Evolutionary conservation across 2,113 vertebrate genomes (phyloP).

Genomic region (Piliocolobus tephrosceles): DNA sequence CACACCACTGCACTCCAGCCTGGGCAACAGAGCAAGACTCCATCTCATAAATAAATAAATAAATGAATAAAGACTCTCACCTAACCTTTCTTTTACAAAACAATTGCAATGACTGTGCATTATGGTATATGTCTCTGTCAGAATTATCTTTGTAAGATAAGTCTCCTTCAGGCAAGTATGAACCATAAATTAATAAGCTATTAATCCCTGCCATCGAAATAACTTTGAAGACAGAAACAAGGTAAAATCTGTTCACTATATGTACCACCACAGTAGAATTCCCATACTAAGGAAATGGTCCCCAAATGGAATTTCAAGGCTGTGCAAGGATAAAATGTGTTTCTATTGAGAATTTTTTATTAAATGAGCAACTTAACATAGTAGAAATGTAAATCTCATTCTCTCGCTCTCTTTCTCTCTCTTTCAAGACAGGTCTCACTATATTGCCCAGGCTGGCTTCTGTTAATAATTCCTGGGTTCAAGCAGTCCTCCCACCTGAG

Average conservation of each 20-base stretch:
- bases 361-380: not conserved
- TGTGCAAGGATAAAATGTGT: not conserved
- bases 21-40: too few species aligned
- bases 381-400: not conserved
- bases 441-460: too few species aligned
- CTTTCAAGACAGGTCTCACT: too few species aligned
- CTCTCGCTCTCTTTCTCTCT: too few species aligned
- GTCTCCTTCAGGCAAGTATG: not conserved
- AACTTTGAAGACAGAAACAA: not conserved
- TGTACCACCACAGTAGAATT: not conserved
- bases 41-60: too few species aligned
- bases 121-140: not conserved
- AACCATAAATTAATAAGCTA: not conserved
- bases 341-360: not conserved
- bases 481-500: too few species aligned
- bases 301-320: not conserved
- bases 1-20: too few species aligned
- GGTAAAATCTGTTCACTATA: not conserved
- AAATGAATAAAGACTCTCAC: not conserved
- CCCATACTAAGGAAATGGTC: not conserved
- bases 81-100: not conserved
- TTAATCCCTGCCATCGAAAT: not conserved
- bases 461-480: too few species aligned
- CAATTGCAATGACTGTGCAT: not conserved
- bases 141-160: not conserved